Percentiles rank a stretch among this genome's conserved stretches.
Conservation (phyloP, 1,140 invertebrate species). For the Aphaenogaster ashmeadi region DNA sequence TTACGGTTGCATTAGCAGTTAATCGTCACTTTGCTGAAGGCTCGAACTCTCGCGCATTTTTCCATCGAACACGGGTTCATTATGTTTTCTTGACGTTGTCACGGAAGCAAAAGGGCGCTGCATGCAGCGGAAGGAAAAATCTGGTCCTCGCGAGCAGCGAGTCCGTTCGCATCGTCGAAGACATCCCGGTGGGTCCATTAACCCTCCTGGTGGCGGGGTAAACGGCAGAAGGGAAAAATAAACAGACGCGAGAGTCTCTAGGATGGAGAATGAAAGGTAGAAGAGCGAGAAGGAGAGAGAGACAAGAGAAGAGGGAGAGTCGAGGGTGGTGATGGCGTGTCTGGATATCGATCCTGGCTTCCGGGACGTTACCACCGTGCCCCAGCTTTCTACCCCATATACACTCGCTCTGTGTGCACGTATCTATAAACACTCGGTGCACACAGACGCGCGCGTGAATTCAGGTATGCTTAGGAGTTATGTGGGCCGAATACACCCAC, state of each 20-base stretch:
- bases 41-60: slow-evolving; percentile 5
- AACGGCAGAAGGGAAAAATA: slow-evolving; percentile 62
- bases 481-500: background rate
- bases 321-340: slow-evolving; percentile 75
- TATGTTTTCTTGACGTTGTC: slow-evolving; percentile 19
- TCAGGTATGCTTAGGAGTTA: slow-evolving; percentile 55
- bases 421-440: slow-evolving; percentile 53
- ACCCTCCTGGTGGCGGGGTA: slow-evolving; percentile 58
- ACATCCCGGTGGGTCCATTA: slow-evolving; percentile 74
- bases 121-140: slow-evolving; percentile 62
- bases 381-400: slow-evolving; percentile 71
- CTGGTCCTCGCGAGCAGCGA: slow-evolving; percentile 36
- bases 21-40: background rate
- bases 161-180: slow-evolving; percentile 53
- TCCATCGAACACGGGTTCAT: background rate
- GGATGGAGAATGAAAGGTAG: background rate
- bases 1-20: background rate
- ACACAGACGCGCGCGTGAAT: slow-evolving; percentile 9
- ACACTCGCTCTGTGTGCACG: slow-evolving; percentile 40
- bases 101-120: slow-evolving; percentile 29
- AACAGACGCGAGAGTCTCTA: slow-evolving; percentile 61
- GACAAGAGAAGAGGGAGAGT: slow-evolving; percentile 33
- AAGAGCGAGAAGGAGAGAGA: background rate
- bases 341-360: slow-evolving; percentile 79
- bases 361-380: slow-evolving; percentile 76